Conservation (phyloP, 2,888 invertebrate species). For the Hypolimnas misippus region DNA sequence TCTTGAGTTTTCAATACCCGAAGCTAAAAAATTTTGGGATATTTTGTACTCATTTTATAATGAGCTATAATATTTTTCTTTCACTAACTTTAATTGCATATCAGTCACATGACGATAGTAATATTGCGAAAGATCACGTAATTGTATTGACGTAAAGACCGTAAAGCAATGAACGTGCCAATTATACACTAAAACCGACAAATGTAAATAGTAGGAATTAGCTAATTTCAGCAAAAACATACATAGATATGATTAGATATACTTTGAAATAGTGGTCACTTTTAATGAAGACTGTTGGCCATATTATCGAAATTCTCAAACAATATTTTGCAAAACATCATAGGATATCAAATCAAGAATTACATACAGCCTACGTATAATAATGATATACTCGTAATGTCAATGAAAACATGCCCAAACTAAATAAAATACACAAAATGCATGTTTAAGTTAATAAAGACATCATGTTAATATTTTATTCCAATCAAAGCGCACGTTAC, state of each 20-base stretch:
- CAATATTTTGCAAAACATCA: not conserved
- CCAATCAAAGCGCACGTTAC: not conserved
- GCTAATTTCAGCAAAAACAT: constrained; percentile 14
- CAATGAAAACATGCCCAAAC: too few relatives aligned
- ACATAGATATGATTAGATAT: not conserved
- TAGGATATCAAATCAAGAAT: too few relatives aligned
- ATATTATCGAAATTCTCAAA: not conserved
- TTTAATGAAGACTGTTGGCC: not conserved
- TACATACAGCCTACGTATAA: too few relatives aligned
- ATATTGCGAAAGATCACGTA: constrained; percentile 29
- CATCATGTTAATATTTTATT: not conserved
- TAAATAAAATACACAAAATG: not conserved
- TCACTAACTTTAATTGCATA: not conserved
- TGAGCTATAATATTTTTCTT: not conserved
- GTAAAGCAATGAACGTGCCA: constrained; percentile 26
- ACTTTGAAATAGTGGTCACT: not conserved
- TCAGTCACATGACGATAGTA: constrained; percentile 19
- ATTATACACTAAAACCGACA: constrained; percentile 4
- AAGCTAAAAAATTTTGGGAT: constrained; percentile 1
- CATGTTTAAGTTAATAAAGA: not conserved
- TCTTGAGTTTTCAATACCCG: not conserved
- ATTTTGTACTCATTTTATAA: constrained; percentile 15
- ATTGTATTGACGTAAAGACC: constrained; percentile 19
- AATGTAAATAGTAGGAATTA: constrained; percentile 6
- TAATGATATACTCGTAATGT: too few relatives aligned